Percentiles rank a stretch among this genome's conserved stretches.
phyloP scores from a whole-genome alignment of 2,113 vertebrate genomes.

The Melierax canorus region DNA sequence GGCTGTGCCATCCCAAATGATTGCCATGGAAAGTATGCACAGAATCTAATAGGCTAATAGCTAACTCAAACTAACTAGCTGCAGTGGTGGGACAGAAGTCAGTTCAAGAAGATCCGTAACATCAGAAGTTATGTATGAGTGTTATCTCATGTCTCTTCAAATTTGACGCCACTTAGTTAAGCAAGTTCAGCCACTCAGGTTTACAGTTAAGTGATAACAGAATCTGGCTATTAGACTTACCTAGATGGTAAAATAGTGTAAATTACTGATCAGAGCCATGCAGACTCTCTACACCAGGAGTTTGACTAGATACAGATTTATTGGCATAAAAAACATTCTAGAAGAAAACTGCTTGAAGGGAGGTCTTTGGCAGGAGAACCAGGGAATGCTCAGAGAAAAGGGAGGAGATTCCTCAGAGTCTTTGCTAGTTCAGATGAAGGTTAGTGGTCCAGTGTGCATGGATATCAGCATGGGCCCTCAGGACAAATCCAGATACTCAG shows the following conservation, averaged over 20 bases:
- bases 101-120: not conserved
- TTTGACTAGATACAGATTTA: not conserved
- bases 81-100: not conserved
- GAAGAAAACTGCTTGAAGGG: not conserved
- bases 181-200: not conserved
- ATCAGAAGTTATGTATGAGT: not conserved
- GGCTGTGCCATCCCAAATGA: conserved; percentile 28
- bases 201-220: not conserved
- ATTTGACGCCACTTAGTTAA: not conserved
- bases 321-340: not conserved
- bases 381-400: not conserved
- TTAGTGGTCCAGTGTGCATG: not conserved
- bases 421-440: not conserved
- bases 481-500: not conserved
- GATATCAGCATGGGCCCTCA: not conserved
- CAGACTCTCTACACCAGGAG: not conserved
- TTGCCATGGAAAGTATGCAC: not conserved
- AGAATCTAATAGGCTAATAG: not conserved
- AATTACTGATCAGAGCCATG: not conserved
- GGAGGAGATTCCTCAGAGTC: not conserved
- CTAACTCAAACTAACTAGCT: not conserved
- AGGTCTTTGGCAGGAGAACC: not conserved
- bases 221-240: not conserved
- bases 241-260: not conserved
- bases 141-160: not conserved